phyloP scores from a whole-genome alignment of 2,888 invertebrate species.

The Callyntrura sp. region DNA sequence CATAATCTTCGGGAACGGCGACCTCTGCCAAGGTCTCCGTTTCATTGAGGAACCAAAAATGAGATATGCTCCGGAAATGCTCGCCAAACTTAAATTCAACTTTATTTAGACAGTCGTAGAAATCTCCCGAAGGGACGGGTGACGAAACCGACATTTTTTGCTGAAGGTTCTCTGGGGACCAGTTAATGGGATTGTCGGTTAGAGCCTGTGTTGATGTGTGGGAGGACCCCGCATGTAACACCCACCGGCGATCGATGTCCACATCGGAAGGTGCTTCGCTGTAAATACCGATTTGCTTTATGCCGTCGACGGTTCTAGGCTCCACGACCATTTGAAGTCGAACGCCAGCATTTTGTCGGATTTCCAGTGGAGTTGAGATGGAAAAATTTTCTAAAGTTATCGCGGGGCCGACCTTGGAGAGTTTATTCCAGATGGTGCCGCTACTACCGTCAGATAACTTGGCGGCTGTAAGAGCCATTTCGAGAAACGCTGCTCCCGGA shows the following conservation, averaged over 20 bases:
- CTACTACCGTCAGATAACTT: constrained; percentile 9
- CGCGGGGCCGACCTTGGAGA: background rate
- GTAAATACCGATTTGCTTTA: background rate
- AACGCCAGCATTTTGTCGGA: background rate
- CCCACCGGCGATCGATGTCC: constrained; percentile 40
- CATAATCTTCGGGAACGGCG: background rate
- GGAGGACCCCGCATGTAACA: constrained; percentile 38
- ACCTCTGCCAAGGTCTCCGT: background rate
- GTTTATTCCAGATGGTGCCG: background rate
- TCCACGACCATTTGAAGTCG: constrained; percentile 25
- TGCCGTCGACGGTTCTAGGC: background rate
- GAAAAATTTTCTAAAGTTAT: constrained; percentile 31
- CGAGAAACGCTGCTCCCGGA: constrained; percentile 60
- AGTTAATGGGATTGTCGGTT: background rate
- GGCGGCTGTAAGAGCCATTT: constrained; percentile 58
- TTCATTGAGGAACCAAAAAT: constrained; percentile 24
- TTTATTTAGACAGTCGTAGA: constrained; percentile 56
- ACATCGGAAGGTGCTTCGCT: background rate
- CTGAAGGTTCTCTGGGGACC: background rate
- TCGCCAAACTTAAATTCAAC: constrained; percentile 69
- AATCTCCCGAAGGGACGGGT: background rate
- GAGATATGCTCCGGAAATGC: constrained; percentile 45
- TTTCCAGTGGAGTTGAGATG: constrained; percentile 45
- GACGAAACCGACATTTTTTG: background rate
- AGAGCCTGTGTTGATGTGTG: too few relatives aligned